Conservation (phyloP, 2,888 invertebrate species). For the Drosophila mimetica region DNA sequence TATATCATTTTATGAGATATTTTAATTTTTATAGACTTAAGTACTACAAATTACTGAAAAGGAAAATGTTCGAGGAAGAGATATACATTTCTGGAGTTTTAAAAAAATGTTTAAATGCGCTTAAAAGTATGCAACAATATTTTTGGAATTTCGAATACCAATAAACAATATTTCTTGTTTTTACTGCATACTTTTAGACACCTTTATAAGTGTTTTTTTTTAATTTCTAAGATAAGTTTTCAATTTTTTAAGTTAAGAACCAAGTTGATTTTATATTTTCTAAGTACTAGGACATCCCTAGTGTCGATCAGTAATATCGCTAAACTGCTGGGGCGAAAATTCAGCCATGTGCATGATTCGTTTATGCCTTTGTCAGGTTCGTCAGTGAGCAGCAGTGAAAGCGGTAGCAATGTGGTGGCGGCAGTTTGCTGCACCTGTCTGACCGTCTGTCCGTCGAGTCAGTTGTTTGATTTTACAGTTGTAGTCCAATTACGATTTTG, state of each 20-base stretch:
- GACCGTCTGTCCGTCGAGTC: constrained; percentile 53
- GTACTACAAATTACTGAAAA: too few relatives aligned
- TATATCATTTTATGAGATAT: neutral
- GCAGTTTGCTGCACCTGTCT: constrained; percentile 41
- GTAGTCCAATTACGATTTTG: constrained; percentile 78
- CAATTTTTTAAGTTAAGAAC: too few relatives aligned
- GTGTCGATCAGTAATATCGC: constrained; percentile 12
- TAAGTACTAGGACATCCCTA: constrained; percentile 10
- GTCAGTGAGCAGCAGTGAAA: constrained; percentile 39
- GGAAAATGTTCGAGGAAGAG: too few relatives aligned
- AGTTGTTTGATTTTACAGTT: constrained; percentile 78
- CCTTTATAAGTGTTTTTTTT: too few relatives aligned
- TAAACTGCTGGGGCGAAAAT: constrained; percentile 48
- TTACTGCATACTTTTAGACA: too few relatives aligned
- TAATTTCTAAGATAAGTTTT: too few relatives aligned
- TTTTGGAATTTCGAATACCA: too few relatives aligned
- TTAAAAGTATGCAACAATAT: too few relatives aligned
- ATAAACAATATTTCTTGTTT: too few relatives aligned
- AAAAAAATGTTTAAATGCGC: too few relatives aligned
- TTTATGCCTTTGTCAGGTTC: constrained; percentile 82
- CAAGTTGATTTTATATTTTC: neutral
- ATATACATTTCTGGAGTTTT: too few relatives aligned
- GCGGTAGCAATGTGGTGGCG: constrained; percentile 2
- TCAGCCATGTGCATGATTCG: constrained; percentile 83
- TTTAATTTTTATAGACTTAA: too few relatives aligned